Evolutionary conservation across 2,888 invertebrate species (phyloP), one percentile per base, ranked within the genome.

Genomic region (Watsonalla binaria): DNA sequence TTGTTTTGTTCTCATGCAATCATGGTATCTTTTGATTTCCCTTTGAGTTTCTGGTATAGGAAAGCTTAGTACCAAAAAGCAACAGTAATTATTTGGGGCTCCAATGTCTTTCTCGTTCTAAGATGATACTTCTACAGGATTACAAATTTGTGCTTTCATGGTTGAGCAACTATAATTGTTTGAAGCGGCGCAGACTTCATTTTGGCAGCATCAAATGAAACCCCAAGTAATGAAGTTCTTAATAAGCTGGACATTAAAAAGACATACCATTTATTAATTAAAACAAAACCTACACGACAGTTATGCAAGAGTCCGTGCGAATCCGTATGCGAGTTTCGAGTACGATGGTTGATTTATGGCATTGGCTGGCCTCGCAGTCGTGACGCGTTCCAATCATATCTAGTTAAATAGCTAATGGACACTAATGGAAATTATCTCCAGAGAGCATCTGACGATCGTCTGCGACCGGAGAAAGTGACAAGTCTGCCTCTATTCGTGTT

Each of bases 391-490:
- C 83, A 84, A 86, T 88, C 85, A 84, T 86, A 87, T 86, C 86
- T 80, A 86, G 88, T 84, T 85, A 87, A 86, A 87, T 80, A 78
- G 81, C 82, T 89, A 90, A 90, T 90, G 89, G 89, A 80, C 81
- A 77, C 85, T 90, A 89, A 89, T 90, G 86, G 86, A 82, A 82
- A 84, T 87, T 80, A 89, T 89, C 86, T 70, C 71, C 66, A 76
- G 80, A 82, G 83, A 80, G 70, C 82, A 88, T 90, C 89, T 80
- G 82, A 82, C 75, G 79, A 79, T 67, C 70, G 82, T 78, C 78
- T 76, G 74, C 79, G 74, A 71, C 70, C 59, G 70, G 86, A 82
- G 88, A 89, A 87, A 88, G 88, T 84, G 84, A 84, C 80, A 82
- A 79, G 76, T 72, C 76, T 69, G 76, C 72, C 60, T 67, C 66